Percentiles rank a stretch among this genome's conserved stretches.
These are phyloP conservation scores for Tanaodytes sp. DNA, from an alignment of 2,888 invertebrate genomes.

Conservation along the genomic window DNA sequence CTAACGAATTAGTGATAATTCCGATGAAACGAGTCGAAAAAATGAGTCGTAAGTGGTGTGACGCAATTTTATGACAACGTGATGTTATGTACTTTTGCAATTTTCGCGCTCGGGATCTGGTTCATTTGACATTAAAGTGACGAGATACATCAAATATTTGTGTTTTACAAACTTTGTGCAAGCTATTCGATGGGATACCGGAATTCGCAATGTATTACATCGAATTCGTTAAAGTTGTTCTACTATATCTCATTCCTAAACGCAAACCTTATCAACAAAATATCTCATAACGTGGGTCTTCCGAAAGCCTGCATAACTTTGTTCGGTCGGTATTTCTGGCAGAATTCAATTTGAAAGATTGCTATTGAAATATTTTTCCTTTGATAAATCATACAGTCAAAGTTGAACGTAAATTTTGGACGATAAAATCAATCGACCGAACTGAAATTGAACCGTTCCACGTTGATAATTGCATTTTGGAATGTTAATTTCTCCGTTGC, in stretches of 20 bases:
- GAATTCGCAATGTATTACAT: conserved; percentile 32
- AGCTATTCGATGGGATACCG: conserved; percentile 31
- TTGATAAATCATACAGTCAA: too few relatives aligned
- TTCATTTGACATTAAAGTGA: conserved; percentile 47
- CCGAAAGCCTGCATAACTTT: conserved; percentile 10
- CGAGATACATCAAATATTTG: conserved; percentile 47
- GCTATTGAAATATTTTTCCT: too few relatives aligned
- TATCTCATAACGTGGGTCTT: conserved; percentile 15
- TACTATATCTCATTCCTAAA: conserved; percentile 31
- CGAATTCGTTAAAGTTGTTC: conserved; percentile 40
- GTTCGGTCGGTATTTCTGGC: neutral
- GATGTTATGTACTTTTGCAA: conserved; percentile 41
- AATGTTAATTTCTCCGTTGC: too few relatives aligned
- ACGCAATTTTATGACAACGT: conserved; percentile 32
- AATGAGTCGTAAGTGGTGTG: conserved; percentile 29
- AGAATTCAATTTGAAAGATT: conserved; percentile 7
- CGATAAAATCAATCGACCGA: too few relatives aligned
- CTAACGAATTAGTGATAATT: conserved; percentile 41
- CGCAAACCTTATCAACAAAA: conserved; percentile 24
- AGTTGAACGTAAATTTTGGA: too few relatives aligned
- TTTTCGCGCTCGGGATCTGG: conserved; percentile 42
- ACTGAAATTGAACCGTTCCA: too few relatives aligned
- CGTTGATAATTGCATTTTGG: too few relatives aligned
- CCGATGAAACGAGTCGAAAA: conserved; percentile 24
- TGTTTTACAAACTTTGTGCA: conserved; percentile 36